These are phyloP conservation scores for Malachius bipustulatus DNA, from an alignment of 2,888 invertebrate genomes.

Conservation along the genomic window DNA sequence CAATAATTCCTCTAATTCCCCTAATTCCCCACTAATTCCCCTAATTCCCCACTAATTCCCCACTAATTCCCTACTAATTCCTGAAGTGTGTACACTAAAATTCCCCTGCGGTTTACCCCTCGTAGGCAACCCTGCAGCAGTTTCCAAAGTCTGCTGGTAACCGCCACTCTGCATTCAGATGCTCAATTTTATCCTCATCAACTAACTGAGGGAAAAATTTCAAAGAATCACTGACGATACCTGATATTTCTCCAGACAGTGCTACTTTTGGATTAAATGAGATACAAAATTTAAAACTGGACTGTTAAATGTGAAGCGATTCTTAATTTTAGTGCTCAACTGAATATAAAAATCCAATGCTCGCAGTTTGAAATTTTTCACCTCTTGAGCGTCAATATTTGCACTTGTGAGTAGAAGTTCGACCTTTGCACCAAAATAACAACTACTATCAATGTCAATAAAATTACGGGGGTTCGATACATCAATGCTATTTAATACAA, in stretches of 20 bases:
- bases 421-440: constrained; percentile 15
- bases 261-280: constrained; percentile 11
- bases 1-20: too few species aligned
- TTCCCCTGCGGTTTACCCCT: too few species aligned
- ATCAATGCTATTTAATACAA: constrained; percentile 13
- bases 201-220: constrained; percentile 7
- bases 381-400: constrained; percentile 10
- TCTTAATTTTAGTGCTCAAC: constrained; percentile 15
- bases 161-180: constrained; percentile 7
- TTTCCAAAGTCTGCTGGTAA: too few species aligned
- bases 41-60: too few species aligned
- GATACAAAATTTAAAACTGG: constrained; percentile 12
- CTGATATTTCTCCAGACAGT: constrained; percentile 2
- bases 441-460: constrained; percentile 12
- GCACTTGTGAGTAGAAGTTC: constrained; percentile 8
- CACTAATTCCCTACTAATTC: too few species aligned
- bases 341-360: constrained; percentile 16
- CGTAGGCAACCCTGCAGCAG: too few species aligned
- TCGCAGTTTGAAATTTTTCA: constrained; percentile 12
- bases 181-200: constrained; percentile 4
- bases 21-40: too few species aligned
- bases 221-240: constrained; percentile 4
- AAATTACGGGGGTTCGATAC: constrained; percentile 12
- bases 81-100: too few species aligned
- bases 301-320: constrained; percentile 15